Conservation (phyloP, 2,113 vertebrate species). For the Trichechus manatus region DNA sequence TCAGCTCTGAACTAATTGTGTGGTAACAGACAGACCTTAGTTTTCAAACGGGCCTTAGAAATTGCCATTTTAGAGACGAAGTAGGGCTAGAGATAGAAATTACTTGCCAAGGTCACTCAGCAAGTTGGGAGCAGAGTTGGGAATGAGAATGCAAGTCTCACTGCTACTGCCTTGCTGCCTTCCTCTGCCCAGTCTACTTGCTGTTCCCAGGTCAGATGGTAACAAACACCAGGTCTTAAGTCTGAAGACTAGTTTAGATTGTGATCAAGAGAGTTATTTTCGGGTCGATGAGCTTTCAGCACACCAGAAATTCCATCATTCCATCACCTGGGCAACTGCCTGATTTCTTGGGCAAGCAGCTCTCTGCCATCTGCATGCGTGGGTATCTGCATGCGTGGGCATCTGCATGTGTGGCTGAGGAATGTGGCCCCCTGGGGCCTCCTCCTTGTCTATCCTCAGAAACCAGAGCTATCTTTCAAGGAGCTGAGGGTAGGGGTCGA, state of each 20-base stretch:
- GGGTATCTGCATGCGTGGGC: conserved; percentile 63
- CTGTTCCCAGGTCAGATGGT: neutral
- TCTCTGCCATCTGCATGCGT: conserved; percentile 65
- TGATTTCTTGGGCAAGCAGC: conserved; percentile 62
- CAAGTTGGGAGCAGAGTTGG: neutral
- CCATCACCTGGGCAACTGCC: conserved; percentile 81
- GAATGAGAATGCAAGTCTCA: neutral
- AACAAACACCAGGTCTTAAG: conserved; percentile 5
- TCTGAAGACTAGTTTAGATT: conserved; percentile 43
- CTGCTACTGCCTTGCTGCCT: neutral
- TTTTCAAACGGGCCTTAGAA: neutral
- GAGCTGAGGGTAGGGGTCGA: neutral
- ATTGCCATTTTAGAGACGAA: neutral
- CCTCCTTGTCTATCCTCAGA: neutral
- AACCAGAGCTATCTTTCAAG: neutral
- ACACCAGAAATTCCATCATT: conserved; percentile 68
- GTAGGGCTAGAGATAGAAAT: neutral
- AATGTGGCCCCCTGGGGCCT: neutral
- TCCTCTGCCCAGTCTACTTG: neutral
- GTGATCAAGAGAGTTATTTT: conserved; percentile 76
- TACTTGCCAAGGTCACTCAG: neutral
- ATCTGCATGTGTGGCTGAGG: neutral
- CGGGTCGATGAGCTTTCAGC: conserved; percentile 27
- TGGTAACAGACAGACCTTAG: neutral
- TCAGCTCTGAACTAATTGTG: neutral